These are phyloP conservation scores for Drosophila bocqueti DNA, from an alignment of 1,140 invertebrate species.

Conservation along the genomic window DNA sequence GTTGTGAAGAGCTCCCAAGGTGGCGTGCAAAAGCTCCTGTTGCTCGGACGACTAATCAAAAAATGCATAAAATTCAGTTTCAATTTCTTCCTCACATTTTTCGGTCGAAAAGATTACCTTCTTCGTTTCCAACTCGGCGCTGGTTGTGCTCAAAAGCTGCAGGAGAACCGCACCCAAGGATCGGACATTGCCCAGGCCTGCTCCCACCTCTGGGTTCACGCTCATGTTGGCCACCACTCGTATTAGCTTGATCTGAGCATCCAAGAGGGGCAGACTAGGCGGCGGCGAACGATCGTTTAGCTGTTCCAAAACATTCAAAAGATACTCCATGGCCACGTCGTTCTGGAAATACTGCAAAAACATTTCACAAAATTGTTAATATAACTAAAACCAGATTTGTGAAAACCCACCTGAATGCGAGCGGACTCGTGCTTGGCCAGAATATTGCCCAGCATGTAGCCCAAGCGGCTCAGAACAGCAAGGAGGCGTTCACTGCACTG, in stretches of 20 bases:
- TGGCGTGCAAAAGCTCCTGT: constrained; percentile 80
- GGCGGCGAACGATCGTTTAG: constrained; percentile 55
- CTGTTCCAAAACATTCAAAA: constrained; percentile 72
- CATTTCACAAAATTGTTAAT: background rate
- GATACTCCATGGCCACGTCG: constrained; percentile 84
- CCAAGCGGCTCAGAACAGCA: constrained; percentile 89
- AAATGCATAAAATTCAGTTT: background rate
- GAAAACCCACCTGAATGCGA: constrained; percentile 86
- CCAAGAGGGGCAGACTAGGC: constrained; percentile 70
- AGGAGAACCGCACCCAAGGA: constrained; percentile 78
- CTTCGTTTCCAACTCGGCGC: constrained; percentile 18
- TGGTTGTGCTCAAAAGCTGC: constrained; percentile 50
- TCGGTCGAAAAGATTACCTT: constrained; percentile 11
- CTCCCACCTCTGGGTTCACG: constrained; percentile 89
- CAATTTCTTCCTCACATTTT: background rate
- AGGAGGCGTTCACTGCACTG: constrained; percentile 85
- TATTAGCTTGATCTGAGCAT: constrained; percentile 87
- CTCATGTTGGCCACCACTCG: constrained; percentile 91
- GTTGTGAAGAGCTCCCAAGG: constrained; percentile 82
- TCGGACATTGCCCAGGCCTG: constrained; percentile 84
- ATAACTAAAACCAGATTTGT: background rate
- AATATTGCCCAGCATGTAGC: constrained; percentile 92
- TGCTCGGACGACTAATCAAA: constrained; percentile 53
- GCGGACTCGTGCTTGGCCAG: constrained; percentile 89
- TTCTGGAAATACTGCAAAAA: constrained; percentile 77